Evolutionary conservation across 2,797 vertebrate genomes (phyloP).

Genomic region (Lacerta agilis): DNA sequence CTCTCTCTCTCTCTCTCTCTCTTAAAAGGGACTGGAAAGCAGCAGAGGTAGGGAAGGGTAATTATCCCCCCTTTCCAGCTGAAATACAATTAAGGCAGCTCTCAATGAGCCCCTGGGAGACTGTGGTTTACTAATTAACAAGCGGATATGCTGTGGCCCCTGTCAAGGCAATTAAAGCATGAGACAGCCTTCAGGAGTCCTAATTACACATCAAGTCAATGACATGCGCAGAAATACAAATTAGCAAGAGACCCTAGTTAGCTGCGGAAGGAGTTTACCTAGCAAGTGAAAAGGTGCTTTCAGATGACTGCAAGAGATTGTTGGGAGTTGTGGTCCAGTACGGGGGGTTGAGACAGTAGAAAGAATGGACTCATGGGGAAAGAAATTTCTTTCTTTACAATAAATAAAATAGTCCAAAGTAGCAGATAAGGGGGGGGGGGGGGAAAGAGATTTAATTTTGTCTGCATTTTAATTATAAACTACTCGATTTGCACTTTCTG

Average conservation of each 20-base stretch:
- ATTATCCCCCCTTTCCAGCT: constrained; percentile 80
- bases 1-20: background rate
- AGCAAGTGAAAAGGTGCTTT: constrained; percentile 38
- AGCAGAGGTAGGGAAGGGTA: constrained; percentile 72
- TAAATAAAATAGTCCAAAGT: no score
- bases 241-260: constrained; percentile 63
- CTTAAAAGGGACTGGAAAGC: constrained; percentile 75
- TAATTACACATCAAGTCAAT: constrained; percentile 69
- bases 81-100: constrained; percentile 81
- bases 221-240: constrained; percentile 69
- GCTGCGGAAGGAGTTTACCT: constrained; percentile 59
- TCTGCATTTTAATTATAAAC: no score
- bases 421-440: no score
- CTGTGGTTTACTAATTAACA: constrained; percentile 85
- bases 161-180: constrained; percentile 80
- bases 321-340: background rate
- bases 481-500: no score
- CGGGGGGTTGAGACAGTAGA: background rate
- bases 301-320: constrained; percentile 19
- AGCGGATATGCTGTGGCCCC: constrained; percentile 81
- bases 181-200: constrained; percentile 73
- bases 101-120: constrained; percentile 78
- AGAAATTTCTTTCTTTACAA: background rate
- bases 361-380: no score
- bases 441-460: no score